A percentile compares a stretch with the other conserved stretches of the same genome.
These are phyloP conservation scores for Periophthalmus modestus DNA, from an alignment of 2,113 vertebrate genomes.

Conservation along the genomic window DNA sequence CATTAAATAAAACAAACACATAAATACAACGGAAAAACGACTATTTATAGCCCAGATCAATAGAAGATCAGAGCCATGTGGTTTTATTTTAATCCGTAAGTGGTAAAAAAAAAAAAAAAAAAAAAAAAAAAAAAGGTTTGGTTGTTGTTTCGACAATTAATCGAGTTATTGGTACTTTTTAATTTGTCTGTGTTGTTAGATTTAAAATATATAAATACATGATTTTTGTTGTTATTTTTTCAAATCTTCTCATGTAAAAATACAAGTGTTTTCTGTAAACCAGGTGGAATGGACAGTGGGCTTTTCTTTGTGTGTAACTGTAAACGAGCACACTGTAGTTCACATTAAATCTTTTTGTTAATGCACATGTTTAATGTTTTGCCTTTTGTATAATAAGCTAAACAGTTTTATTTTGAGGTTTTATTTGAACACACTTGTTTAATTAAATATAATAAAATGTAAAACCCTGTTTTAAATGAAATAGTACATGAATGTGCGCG, in stretches of 20 bases:
- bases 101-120: too few relatives aligned
- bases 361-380: conserved; percentile 13
- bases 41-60: too few relatives aligned
- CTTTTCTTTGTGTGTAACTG: background rate
- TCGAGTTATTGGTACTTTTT: too few relatives aligned
- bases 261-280: background rate
- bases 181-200: background rate
- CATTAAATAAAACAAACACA: background rate
- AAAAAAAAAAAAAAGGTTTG: background rate
- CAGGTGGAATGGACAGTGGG: too few relatives aligned
- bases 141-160: background rate
- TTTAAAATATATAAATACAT: too few relatives aligned
- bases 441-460: background rate
- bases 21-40: too few relatives aligned
- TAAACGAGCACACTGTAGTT: background rate
- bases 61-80: background rate
- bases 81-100: background rate
- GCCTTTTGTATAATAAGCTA: background rate
- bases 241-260: background rate
- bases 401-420: conserved; percentile 1
- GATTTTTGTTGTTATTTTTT: background rate
- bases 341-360: background rate
- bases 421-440: background rate
- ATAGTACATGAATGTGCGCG: conserved; percentile 17
- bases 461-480: conserved; percentile 23